Conservation (phyloP, 2,797 vertebrate species). For the Anguilla megastoma region DNA sequence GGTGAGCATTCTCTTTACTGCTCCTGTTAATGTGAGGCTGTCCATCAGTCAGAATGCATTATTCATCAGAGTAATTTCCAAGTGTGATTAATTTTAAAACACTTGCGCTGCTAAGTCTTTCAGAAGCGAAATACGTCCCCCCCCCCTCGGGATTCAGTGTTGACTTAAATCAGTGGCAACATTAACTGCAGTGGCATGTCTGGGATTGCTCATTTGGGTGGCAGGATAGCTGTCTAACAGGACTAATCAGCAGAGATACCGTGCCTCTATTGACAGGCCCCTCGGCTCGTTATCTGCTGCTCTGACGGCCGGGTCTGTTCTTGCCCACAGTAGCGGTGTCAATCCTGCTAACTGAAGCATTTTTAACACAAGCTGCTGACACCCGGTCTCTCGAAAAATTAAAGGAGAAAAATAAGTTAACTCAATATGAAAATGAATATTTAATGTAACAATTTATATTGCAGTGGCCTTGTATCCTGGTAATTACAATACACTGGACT, state of each 20-base stretch:
- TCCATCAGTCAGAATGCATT: not conserved
- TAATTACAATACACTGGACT: not conserved
- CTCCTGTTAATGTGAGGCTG: not conserved
- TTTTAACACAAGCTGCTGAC: not conserved
- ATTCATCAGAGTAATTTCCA: constrained; percentile 2
- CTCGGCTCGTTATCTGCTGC: not conserved
- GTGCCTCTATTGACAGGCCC: not conserved
- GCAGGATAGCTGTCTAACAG: not conserved
- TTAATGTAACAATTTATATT: not conserved
- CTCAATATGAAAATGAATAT: not conserved
- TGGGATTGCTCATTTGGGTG: constrained; percentile 1
- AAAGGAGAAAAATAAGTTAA: not conserved
- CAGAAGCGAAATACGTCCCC: not conserved
- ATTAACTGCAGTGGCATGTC: not conserved
- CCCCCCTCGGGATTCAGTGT: not conserved
- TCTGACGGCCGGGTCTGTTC: not conserved
- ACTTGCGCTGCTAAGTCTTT: not conserved
- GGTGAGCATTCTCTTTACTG: not conserved
- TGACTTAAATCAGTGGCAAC: constrained; percentile 9
- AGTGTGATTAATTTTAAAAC: constrained; percentile 14
- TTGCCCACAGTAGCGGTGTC: not conserved
- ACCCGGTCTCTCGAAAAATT: not conserved
- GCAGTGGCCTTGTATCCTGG: not conserved
- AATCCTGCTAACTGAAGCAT: constrained; percentile 3
- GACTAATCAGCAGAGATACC: constrained; percentile 10